phyloP scores from a whole-genome alignment of 2,888 invertebrate species.

The Tachina grossa region DNA sequence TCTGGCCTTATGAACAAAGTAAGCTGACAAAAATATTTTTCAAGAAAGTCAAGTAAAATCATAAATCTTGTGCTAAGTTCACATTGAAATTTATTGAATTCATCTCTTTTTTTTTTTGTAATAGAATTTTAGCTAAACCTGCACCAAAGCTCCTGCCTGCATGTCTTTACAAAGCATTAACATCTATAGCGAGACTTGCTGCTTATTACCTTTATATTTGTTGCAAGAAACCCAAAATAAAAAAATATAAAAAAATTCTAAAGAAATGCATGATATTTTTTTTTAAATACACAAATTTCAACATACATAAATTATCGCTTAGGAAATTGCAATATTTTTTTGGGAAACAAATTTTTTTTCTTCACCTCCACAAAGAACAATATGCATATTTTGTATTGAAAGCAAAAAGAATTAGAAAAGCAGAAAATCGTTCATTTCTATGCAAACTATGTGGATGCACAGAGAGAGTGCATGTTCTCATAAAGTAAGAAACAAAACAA shows the following conservation, averaged over 20 bases:
- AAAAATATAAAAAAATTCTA: constrained; percentile 9
- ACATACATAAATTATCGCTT: constrained; percentile 63
- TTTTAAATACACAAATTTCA: constrained; percentile 37
- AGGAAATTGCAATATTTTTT: constrained; percentile 36
- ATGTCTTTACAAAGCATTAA: neutral
- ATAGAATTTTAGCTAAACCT: constrained; percentile 10
- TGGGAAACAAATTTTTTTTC: constrained; percentile 22
- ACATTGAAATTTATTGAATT: constrained; percentile 6
- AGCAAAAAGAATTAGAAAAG: neutral
- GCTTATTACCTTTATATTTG: constrained; percentile 8
- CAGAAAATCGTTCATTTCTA: constrained; percentile 38
- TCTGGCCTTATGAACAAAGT: too few species aligned
- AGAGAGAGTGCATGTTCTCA: constrained; percentile 40
- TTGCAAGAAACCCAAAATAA: neutral
- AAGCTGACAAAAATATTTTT: neutral
- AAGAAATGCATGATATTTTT: constrained; percentile 31
- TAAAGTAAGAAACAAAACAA: constrained; percentile 37
- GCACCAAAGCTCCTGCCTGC: neutral
- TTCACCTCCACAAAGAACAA: constrained; percentile 48
- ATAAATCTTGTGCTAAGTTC: constrained; percentile 56
- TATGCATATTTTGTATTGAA: neutral
- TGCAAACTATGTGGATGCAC: constrained; percentile 34
- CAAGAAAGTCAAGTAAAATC: constrained; percentile 44
- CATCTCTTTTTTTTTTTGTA: neutral
- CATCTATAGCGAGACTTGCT: neutral